Percentiles rank a stretch among this genome's conserved stretches.
These are phyloP conservation scores for Luehdorfia chinensis DNA, from an alignment of 1,140 invertebrate species.

Conservation along the genomic window DNA sequence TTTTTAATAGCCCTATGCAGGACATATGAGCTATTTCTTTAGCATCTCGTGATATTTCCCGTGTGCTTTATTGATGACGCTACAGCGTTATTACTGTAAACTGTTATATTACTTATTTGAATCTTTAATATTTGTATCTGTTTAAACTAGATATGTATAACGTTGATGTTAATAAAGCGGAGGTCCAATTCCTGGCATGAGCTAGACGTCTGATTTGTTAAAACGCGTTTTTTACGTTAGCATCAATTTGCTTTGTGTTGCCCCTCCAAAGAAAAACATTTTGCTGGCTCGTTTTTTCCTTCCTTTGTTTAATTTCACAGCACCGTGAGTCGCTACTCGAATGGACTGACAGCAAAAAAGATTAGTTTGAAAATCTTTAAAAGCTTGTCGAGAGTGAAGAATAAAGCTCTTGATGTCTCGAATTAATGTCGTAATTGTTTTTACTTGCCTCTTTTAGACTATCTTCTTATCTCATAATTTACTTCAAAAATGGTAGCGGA, in stretches of 20 bases:
- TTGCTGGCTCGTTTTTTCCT: slow-evolving; percentile 2
- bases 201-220: neutral
- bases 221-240: too few species aligned
- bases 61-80: too few species aligned
- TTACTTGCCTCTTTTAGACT: neutral
- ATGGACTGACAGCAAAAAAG: neutral
- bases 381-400: slow-evolving; percentile 1
- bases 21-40: too few species aligned
- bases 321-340: neutral
- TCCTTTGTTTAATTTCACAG: slow-evolving; percentile 4
- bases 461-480: neutral
- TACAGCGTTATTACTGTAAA: too few species aligned
- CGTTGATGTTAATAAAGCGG: too few species aligned
- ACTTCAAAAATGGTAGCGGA: neutral
- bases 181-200: too few species aligned
- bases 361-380: slow-evolving; percentile 4
- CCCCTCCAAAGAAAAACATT: slow-evolving; percentile 2
- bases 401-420: slow-evolving; percentile 10
- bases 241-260: slow-evolving; percentile 1
- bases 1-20: too few species aligned
- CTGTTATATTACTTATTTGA: too few species aligned
- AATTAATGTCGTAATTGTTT: slow-evolving; percentile 10
- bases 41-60: too few species aligned
- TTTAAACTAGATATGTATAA: too few species aligned
- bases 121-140: too few species aligned